Evolutionary conservation across 2,888 invertebrate genomes (phyloP), one percentile per base, ranked within the genome.

Genomic region (Phyto melanocephala): DNA sequence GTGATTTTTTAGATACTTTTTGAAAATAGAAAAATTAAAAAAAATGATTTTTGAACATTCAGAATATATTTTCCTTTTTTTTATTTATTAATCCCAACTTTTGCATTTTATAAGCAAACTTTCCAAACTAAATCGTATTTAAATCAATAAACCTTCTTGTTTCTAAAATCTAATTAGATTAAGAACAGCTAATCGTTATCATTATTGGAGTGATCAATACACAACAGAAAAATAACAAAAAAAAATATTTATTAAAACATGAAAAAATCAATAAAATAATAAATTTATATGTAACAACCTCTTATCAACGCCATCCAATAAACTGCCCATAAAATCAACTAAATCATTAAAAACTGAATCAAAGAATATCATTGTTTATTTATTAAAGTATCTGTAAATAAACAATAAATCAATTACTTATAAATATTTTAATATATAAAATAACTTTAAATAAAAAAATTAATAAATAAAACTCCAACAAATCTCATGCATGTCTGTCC

Each of bases 281-380:
- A 62, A 68, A 60, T 22, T 62, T 28, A 5, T 6, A 28, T 28
- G 58, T 75, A 65, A 78, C 54, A 82, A 82, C 82, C 82, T 82
- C 82, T 79, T 79, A 50, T 75, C 75, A 72, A 54, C 75, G 52
- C 72, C 67, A 50, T 82, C 79, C 79, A 71, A 56, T 20, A 78
- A 78, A 65, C 40, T 75, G 75, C 56, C 79, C 82, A 82, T 60
- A 47, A 82, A 82, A 76, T 71, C 75, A 76, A 82, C 60, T 62
- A 79, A 71, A 71, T 71, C 65, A 63, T 79, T 50, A 58, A 78
- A 74, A 78, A 81, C 56, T 17, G 81, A 74, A 63, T 78, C 52
- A 76, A 82, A 47, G 62, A 62, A 79, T 76, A 54, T 11, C 82
- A 82, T 82, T 60, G 52, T 75, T 37, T 45, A 54, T 42, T 24